A percentile compares a stretch with the other conserved stretches of the same genome.
Evolutionary conservation across 2,113 vertebrate genomes (phyloP).

Genomic region (rat (Rattus norvegicus)): DNA sequence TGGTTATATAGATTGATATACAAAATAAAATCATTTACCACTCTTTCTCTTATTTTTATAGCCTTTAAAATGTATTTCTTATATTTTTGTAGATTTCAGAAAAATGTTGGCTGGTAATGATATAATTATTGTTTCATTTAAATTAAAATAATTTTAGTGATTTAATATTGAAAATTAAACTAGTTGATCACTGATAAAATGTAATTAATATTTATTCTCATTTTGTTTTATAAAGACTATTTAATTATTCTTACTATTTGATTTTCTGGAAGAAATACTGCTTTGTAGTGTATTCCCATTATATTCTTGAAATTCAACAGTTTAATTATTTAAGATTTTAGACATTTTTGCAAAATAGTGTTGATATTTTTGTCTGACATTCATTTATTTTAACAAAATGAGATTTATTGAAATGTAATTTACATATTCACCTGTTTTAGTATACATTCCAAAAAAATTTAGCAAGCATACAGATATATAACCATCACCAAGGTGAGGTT

Average conservation of each 20-base stretch:
- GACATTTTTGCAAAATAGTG: not conserved
- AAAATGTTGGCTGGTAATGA: not conserved
- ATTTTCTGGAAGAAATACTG: not conserved
- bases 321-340: not conserved
- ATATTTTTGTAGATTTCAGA: not conserved
- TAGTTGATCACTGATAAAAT: not conserved
- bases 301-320: not conserved
- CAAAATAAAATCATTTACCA: not conserved
- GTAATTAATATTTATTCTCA: not conserved
- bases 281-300: not conserved
- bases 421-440: not conserved
- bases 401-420: not conserved
- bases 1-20: not conserved
- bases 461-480: not conserved
- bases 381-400: not conserved
- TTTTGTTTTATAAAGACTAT: not conserved
- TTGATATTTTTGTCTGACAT: not conserved
- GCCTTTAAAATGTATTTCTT: not conserved
- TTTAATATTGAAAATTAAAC: slow-evolving; percentile 6
- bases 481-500: not conserved
- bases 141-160: slow-evolving; percentile 1
- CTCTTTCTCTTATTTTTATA: not conserved
- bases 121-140: not conserved
- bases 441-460: too few relatives aligned
- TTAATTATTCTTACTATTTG: not conserved